Base-by-base conservation (phyloP, 1,140 invertebrate species). In the Philopotamus ludificatus region DNA sequence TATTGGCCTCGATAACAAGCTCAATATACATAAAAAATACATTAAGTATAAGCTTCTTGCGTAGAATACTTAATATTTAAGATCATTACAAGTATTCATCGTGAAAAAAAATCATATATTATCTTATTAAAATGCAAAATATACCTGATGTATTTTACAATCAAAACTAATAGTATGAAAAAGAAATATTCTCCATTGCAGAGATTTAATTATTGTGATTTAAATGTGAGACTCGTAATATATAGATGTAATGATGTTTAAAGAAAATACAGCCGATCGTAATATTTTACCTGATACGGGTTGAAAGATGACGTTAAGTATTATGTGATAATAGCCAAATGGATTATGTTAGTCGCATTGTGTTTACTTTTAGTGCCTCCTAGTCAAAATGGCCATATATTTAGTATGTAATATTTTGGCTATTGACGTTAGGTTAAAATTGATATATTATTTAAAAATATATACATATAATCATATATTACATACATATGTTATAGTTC, bases 291-390 rank as follows among this genome's bases (percentile, higher is more conserved):
- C 12, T 34, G n/a, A n/a, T n/a, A 7, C 12, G 12, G 28, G 12
- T 34, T 34, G 28, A 34, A 34, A 7, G 28, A 12, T 34, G 28
- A 55, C 15, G 25, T 39, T 39, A 12, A 16, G 34, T 28, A 45
- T 39, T 44, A 60, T 70, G 68, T 70, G 68, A 70, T 70, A 66
- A 63, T 70, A 66, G 66, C 67, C 67, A 69, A 69, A 69, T 63
- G 20, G 4, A 25, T 26, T 15, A 66, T 21, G 63, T 50, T 42
- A 41, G 59, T 63, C 65, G 63, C 39, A 42, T 65, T 65, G 39
- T 61, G 45, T 64, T 69, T 70, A 59, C 10, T 45, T 66, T 66
- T 64, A 66, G 68, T 70, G 68, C 68, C 68, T 66, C 68, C 68
- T 70, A 70, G 68, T 70, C 68, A 64, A 45, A 66, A 60, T 50